Evolutionary conservation across 1,140 invertebrate species (phyloP).

Genomic region (Heliothis subflexa): DNA sequence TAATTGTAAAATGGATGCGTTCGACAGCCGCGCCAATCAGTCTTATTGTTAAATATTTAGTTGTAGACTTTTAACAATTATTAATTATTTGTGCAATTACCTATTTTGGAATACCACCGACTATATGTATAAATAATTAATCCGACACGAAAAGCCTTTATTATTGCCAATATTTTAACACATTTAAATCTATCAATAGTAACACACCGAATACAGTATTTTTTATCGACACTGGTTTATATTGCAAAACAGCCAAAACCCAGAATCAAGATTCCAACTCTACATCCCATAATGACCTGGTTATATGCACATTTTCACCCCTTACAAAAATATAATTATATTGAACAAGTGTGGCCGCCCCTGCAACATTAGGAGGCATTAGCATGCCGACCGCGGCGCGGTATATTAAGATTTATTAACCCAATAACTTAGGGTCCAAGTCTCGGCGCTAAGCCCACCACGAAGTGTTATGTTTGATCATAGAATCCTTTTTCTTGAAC

Average conservation of each 20-base stretch:
- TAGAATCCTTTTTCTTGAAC: not conserved
- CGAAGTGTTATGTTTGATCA: slow-evolving; percentile 44
- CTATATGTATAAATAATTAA: too few species aligned
- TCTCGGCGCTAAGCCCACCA: slow-evolving; percentile 26
- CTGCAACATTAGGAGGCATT: slow-evolving; percentile 67
- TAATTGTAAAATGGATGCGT: slow-evolving; percentile 58
- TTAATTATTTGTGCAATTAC: too few species aligned
- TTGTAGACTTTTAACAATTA: too few species aligned
- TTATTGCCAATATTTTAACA: too few species aligned
- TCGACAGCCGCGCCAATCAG: not conserved
- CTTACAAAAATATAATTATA: slow-evolving; percentile 43
- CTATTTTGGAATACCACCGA: too few species aligned
- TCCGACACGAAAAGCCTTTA: too few species aligned
- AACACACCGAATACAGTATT: too few species aligned
- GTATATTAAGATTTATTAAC: slow-evolving; percentile 77
- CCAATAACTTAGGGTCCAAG: slow-evolving; percentile 67
- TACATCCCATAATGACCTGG: not conserved
- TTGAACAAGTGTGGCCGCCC: slow-evolving; percentile 47
- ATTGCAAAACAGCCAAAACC: not conserved
- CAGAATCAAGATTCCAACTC: not conserved
- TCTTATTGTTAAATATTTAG: slow-evolving; percentile 5
- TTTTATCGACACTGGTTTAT: too few species aligned
- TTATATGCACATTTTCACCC: slow-evolving; percentile 21
- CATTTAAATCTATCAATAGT: too few species aligned
- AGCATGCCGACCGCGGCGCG: slow-evolving; percentile 58